Conservation (phyloP, 2,888 invertebrate genomes). For the Drosophila formosana region DNA sequence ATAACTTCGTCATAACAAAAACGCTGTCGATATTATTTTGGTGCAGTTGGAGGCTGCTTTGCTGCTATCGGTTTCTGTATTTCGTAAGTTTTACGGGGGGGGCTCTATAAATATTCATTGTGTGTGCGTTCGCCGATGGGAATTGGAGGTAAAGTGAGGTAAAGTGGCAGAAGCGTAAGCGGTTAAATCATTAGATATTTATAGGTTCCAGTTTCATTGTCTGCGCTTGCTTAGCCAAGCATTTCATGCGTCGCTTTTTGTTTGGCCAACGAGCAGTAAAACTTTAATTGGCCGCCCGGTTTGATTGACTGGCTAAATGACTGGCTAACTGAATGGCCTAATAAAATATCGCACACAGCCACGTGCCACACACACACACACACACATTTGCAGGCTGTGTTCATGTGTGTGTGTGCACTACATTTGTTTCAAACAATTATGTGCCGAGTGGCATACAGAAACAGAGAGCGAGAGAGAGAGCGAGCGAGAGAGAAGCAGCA, state of each 20-base stretch:
- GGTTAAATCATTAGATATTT: slow-evolving; percentile 57
- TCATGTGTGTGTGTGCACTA: slow-evolving; percentile 54
- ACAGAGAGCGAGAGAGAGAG: slow-evolving; percentile 3
- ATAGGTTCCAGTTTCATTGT: slow-evolving; percentile 55
- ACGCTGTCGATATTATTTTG: not conserved
- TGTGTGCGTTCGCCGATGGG: slow-evolving; percentile 21
- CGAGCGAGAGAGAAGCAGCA: slow-evolving; percentile 23
- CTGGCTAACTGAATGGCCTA: slow-evolving; percentile 75
- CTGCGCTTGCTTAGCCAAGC: slow-evolving; percentile 40
- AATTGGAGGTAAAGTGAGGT: not conserved
- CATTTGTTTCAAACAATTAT: slow-evolving; percentile 77
- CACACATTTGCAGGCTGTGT: not conserved
- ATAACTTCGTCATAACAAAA: not conserved
- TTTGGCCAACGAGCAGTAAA: slow-evolving; percentile 67
- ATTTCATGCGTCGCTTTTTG: slow-evolving; percentile 37
- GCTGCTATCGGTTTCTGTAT: slow-evolving; percentile 4
- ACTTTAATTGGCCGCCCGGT: slow-evolving; percentile 71
- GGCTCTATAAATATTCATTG: slow-evolving; percentile 41
- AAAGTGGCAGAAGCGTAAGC: slow-evolving; percentile 24
- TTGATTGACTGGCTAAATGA: slow-evolving; percentile 76
- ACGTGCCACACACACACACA: slow-evolving; percentile 16
- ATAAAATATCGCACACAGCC: slow-evolving; percentile 61
- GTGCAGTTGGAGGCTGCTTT: not conserved
- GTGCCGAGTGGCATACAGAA: slow-evolving; percentile 64
- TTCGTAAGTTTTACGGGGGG: slow-evolving; percentile 6